phyloP scores from a whole-genome alignment of 2,113 vertebrate genomes.

The Petroica traversi region DNA sequence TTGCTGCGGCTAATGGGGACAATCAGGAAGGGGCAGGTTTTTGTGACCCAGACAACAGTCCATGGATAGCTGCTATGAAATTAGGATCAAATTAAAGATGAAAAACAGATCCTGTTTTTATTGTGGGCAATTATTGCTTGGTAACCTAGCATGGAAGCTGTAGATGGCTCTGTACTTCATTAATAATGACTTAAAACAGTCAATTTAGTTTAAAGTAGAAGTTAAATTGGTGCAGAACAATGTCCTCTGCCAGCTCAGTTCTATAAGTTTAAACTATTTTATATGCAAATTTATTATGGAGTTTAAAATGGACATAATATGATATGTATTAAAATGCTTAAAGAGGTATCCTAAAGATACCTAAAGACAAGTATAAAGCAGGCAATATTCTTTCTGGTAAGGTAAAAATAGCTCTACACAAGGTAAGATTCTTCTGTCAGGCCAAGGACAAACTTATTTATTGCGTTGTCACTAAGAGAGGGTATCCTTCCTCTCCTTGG shows the following conservation, averaged over 20 bases:
- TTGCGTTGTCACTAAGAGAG: background rate
- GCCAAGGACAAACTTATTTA: conserved; percentile 35
- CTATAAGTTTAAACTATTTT: background rate
- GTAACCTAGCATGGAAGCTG: background rate
- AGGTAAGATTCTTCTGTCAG: background rate
- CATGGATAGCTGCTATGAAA: background rate
- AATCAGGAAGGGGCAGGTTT: background rate
- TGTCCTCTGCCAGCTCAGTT: background rate
- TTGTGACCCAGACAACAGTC: background rate
- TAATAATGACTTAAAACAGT: background rate
- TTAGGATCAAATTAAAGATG: background rate
- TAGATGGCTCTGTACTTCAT: background rate
- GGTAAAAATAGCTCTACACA: conserved; percentile 9
- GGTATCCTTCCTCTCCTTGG: background rate
- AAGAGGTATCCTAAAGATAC: background rate
- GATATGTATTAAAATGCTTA: background rate
- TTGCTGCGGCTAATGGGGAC: background rate
- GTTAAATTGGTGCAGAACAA: background rate
- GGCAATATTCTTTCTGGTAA: background rate
- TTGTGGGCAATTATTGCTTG: background rate
- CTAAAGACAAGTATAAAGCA: background rate
- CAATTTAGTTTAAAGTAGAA: background rate
- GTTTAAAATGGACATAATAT: background rate
- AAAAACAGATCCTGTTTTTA: background rate
- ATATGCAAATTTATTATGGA: background rate